Conservation (phyloP, 2,888 invertebrate genomes). For the Cheilosia impressa region DNA sequence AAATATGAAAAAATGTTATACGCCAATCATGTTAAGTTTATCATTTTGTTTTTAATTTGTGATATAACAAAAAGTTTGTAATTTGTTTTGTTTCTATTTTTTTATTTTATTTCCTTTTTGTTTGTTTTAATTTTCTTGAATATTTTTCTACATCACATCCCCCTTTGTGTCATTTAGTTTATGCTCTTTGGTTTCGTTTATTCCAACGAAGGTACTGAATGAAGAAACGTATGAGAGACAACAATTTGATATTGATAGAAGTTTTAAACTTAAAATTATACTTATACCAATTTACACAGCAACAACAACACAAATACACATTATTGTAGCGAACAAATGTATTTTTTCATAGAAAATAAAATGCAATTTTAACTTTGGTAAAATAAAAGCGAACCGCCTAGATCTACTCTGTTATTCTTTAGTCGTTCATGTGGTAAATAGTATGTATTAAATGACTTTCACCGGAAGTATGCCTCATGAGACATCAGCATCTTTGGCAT, state of each 20-base stretch:
- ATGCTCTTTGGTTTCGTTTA: constrained; percentile 48
- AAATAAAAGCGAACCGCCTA: constrained; percentile 3
- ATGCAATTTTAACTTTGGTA: constrained; percentile 72
- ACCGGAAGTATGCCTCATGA: too few species aligned
- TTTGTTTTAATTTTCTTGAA: constrained; percentile 14
- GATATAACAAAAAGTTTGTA: constrained; percentile 42
- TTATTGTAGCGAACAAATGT: constrained; percentile 61
- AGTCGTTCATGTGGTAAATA: too few species aligned
- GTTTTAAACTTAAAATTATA: constrained; percentile 63
- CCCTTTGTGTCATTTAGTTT: constrained; percentile 15
- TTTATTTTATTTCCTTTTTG: constrained; percentile 9
- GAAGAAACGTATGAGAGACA: constrained; percentile 16
- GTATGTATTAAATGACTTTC: too few species aligned
- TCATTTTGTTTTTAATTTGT: constrained; percentile 60
- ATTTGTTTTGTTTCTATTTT: constrained; percentile 8
- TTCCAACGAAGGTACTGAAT: constrained; percentile 51
- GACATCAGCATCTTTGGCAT: too few species aligned
- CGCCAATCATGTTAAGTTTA: constrained; percentile 66
- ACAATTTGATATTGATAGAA: constrained; percentile 56
- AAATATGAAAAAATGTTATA: constrained; percentile 56
- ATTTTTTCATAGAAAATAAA: constrained; percentile 74
- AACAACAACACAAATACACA: constrained; percentile 55
- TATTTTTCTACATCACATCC: constrained; percentile 28
- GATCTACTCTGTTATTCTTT: background rate
- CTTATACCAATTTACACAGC: constrained; percentile 68